A percentile compares a stretch with the other conserved stretches of the same genome.
Evolutionary conservation across 2,797 vertebrate genomes (phyloP).

Genomic region (Falco berigora): DNA sequence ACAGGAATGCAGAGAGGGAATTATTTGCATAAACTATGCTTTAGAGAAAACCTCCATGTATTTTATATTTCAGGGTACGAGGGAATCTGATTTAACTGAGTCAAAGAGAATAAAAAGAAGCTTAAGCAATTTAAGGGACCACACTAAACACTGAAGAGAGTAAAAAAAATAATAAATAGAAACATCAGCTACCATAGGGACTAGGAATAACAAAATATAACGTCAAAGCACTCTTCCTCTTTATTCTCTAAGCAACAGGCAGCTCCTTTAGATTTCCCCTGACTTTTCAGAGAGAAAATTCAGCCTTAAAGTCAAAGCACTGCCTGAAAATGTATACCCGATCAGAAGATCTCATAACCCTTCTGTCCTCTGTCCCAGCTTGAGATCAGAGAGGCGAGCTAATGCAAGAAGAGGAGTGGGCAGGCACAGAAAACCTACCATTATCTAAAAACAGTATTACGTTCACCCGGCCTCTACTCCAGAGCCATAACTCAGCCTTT

Average conservation of each 20-base stretch:
- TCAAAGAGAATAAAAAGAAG: constrained; percentile 12
- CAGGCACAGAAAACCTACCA: background rate
- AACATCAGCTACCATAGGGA: background rate
- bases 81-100: constrained; percentile 41
- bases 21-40: constrained; percentile 63
- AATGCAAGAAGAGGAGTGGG: background rate
- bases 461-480: background rate
- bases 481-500: background rate
- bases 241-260: constrained; percentile 13
- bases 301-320: background rate
- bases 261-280: background rate
- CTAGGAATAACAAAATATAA: background rate
- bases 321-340: background rate
- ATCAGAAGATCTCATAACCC: background rate
- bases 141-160: background rate
- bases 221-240: background rate
- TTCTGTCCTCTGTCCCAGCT: background rate
- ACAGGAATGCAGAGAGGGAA: constrained; percentile 63
- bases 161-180: background rate
- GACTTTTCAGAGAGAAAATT: background rate
- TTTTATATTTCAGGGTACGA: constrained; percentile 29
- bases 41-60: constrained; percentile 54
- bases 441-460: background rate
- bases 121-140: background rate
- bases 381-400: background rate